These are phyloP conservation scores for Limanda limanda DNA, from an alignment of 2,113 vertebrate species.

Conservation along the genomic window DNA sequence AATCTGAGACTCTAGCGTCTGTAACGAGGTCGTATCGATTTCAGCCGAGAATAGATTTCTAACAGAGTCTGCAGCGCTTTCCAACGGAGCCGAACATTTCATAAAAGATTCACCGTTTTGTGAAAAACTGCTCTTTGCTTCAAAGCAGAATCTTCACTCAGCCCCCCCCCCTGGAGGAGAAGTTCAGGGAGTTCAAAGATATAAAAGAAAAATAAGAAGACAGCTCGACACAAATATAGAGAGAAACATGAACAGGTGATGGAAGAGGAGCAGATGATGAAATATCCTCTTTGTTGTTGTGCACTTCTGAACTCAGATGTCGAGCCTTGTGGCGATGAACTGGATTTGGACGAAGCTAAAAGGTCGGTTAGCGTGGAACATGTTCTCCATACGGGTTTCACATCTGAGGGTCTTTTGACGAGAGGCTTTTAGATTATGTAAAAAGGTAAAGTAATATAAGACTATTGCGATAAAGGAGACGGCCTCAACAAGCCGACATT, in stretches of 20 bases:
- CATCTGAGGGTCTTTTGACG: background rate
- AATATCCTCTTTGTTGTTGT: background rate
- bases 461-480: too few relatives aligned
- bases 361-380: background rate
- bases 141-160: slow-evolving; percentile 30
- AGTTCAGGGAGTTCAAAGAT: background rate
- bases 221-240: background rate
- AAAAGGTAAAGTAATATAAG: too few relatives aligned
- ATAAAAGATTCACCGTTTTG: slow-evolving; percentile 30
- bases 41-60: too few relatives aligned
- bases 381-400: slow-evolving; percentile 1
- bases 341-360: too few relatives aligned
- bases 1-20: too few relatives aligned
- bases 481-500: too few relatives aligned
- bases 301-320: too few relatives aligned
- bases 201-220: background rate
- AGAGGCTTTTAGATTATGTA: background rate
- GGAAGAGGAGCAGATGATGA: background rate
- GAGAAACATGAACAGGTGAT: background rate
- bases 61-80: too few relatives aligned
- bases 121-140: slow-evolving; percentile 27
- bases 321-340: too few relatives aligned
- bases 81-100: background rate
- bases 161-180: background rate
- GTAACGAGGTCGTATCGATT: too few relatives aligned